Conservation (phyloP, 1,140 invertebrate genomes). For the Cydia fagiglandana region DNA sequence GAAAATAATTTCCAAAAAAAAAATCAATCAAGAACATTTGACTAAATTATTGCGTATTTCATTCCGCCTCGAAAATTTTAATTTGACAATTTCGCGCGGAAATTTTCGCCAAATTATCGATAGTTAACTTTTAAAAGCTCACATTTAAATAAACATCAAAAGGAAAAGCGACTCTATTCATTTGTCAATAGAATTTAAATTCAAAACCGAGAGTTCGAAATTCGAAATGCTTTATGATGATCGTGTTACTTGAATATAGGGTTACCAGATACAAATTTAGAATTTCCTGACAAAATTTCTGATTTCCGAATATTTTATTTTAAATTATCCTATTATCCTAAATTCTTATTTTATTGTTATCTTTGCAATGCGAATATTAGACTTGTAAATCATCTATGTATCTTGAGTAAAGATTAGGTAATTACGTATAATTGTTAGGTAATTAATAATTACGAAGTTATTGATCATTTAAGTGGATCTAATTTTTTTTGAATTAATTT, state of each 20-base stretch:
- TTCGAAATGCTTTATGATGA: neutral
- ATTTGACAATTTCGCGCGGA: neutral
- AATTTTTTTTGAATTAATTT: too few species aligned
- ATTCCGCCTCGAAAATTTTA: neutral
- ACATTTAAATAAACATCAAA: neutral
- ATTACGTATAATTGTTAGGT: too few species aligned
- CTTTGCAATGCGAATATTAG: too few species aligned
- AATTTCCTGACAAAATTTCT: too few species aligned
- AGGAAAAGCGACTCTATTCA: neutral
- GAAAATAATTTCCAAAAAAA: neutral
- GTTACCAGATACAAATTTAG: too few species aligned
- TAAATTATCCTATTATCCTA: too few species aligned
- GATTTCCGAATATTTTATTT: too few species aligned
- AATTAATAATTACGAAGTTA: too few species aligned
- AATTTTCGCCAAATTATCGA: neutral
- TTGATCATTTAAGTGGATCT: too few species aligned
- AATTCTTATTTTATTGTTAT: too few species aligned
- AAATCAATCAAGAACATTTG: neutral
- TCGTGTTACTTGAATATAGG: conserved; percentile 1
- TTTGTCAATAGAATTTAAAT: neutral
- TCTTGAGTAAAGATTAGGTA: too few species aligned
- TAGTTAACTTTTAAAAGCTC: neutral
- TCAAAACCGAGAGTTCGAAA: neutral
- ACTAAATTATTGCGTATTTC: neutral
- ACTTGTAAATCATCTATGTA: too few species aligned